These are phyloP conservation scores for Oceanodroma leucorhoa DNA, from an alignment of 2,797 vertebrate genomes.

Conservation along the genomic window DNA sequence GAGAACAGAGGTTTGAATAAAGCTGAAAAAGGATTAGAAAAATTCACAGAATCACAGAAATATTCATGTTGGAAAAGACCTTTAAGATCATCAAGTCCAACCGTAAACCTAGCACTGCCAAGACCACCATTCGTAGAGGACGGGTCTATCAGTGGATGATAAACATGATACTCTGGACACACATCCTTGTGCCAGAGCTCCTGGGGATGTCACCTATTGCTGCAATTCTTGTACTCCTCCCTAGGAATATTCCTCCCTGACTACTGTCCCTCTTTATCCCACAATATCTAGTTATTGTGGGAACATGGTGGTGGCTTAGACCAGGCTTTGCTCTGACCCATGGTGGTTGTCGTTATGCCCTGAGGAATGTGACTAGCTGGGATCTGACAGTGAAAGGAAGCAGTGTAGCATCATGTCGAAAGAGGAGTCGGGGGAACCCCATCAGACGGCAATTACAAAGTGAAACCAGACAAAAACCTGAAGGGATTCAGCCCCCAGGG, in stretches of 20 bases:
- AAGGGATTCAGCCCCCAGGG: not conserved
- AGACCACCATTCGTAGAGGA: fast-evolving
- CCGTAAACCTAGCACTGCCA: not conserved
- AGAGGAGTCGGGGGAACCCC: not conserved
- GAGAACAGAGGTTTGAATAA: not conserved
- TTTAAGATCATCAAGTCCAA: not conserved
- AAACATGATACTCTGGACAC: not conserved
- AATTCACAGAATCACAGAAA: not conserved
- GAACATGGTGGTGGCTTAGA: not conserved
- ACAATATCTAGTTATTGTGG: not conserved
- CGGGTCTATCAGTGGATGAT: not conserved
- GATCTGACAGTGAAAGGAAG: not conserved
- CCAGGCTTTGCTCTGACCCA: not conserved
- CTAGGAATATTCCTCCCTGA: not conserved
- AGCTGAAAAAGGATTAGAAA: not conserved
- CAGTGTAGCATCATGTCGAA: not conserved
- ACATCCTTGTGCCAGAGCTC: fast-evolving
- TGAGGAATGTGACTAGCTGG: not conserved
- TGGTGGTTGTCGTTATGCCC: fast-evolving
- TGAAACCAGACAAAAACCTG: not conserved
- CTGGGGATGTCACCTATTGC: not conserved
- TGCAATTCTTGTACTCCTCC: not conserved
- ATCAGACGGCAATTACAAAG: not conserved
- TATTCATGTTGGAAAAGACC: not conserved
- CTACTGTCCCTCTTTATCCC: not conserved